Conservation (phyloP, 2,888 invertebrate species). For the Coecobrya sp. region DNA sequence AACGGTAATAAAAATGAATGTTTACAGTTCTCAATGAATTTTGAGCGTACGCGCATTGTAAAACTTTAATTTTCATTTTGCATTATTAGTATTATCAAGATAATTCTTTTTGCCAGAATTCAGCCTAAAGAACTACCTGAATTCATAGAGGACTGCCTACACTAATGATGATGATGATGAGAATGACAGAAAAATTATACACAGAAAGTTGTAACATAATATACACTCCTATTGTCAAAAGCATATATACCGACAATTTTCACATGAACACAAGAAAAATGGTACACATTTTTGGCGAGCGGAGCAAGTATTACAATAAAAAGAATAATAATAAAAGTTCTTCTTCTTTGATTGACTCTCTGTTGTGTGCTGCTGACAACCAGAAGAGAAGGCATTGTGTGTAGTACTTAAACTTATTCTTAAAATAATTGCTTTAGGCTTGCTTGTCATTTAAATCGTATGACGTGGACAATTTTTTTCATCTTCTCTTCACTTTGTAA, state of each 20-base stretch:
- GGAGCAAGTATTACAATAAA: constrained; percentile 7
- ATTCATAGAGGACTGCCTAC: not conserved
- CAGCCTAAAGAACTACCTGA: constrained; percentile 1
- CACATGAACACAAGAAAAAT: constrained; percentile 52
- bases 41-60: not conserved
- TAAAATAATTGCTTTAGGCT: constrained; percentile 69
- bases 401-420: constrained; percentile 51
- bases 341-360: constrained; percentile 22
- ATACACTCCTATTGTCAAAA: constrained; percentile 20
- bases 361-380: constrained; percentile 2
- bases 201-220: not conserved
- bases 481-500: constrained; percentile 51
- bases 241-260: constrained; percentile 40
- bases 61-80: constrained; percentile 28
- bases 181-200: constrained; percentile 42
- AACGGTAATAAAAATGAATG: not conserved
- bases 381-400: not conserved
- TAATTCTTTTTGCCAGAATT: constrained; percentile 35
- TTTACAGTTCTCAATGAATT: not conserved
- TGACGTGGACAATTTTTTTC: constrained; percentile 64
- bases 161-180: not conserved
- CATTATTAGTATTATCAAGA: not conserved
- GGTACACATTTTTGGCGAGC: constrained; percentile 18
- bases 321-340: constrained; percentile 24
- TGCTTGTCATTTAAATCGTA: constrained; percentile 72